A percentile compares a stretch with the other conserved stretches of the same genome.
Conservation (phyloP, 2,113 vertebrate genomes). For the Misgurnus anguillicaudatus region DNA sequence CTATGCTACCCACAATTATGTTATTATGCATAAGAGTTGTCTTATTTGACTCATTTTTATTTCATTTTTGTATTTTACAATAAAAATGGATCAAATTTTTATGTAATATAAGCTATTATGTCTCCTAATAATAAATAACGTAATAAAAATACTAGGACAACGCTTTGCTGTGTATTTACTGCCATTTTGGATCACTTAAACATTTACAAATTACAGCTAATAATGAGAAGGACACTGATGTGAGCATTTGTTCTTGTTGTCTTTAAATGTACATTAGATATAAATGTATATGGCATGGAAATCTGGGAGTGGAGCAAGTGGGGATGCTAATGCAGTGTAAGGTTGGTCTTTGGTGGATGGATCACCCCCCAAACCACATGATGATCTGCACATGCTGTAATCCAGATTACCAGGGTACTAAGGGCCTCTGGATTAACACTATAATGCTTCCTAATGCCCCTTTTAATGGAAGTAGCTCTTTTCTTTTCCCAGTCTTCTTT, state of each 20-base stretch:
- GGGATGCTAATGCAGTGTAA: constrained; percentile 5
- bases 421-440: constrained; percentile 64
- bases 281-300: not conserved
- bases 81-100: too few species aligned
- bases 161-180: not conserved
- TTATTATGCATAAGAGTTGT: too few species aligned
- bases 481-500: constrained; percentile 19
- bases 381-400: constrained; percentile 63
- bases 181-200: constrained; percentile 18
- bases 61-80: too few species aligned
- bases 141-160: too few species aligned
- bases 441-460: constrained; percentile 71
- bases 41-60: too few species aligned
- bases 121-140: too few species aligned
- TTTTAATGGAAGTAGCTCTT: constrained; percentile 62
- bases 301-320: not conserved
- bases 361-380: constrained; percentile 49
- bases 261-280: not conserved
- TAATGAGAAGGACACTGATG: constrained; percentile 21
- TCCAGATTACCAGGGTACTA: constrained; percentile 67
- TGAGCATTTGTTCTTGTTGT: not conserved
- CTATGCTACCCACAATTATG: too few species aligned
- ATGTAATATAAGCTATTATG: too few species aligned
- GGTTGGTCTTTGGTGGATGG: constrained; percentile 3
- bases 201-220: constrained; percentile 45